Evolutionary conservation across 2,797 vertebrate species (phyloP).

Genomic region (Ctenosaura bakeri): DNA sequence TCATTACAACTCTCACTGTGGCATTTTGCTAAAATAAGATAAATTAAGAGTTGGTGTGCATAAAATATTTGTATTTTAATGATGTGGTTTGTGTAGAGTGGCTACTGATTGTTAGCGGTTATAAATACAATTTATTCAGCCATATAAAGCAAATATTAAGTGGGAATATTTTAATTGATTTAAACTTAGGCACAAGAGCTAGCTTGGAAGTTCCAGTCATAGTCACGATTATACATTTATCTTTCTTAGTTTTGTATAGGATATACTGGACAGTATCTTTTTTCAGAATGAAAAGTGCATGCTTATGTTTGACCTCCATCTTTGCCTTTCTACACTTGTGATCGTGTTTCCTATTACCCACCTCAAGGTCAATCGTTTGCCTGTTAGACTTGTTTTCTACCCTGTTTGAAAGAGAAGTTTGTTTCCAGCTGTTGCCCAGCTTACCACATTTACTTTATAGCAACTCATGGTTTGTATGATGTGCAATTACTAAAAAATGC

Average conservation of each 20-base stretch:
- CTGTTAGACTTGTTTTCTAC: slow-evolving; percentile 68
- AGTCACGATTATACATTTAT: slow-evolving; percentile 84
- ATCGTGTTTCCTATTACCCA: slow-evolving; percentile 75
- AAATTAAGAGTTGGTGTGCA: slow-evolving; percentile 68
- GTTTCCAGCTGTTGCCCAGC: slow-evolving; percentile 64
- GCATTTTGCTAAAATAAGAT: slow-evolving; percentile 55
- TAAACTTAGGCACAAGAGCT: slow-evolving; percentile 75
- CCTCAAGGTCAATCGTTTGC: slow-evolving; percentile 80
- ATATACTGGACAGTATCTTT: slow-evolving; percentile 78
- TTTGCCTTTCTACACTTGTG: slow-evolving; percentile 79
- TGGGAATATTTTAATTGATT: slow-evolving; percentile 73
- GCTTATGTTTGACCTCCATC: slow-evolving; percentile 83
- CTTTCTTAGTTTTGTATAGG: slow-evolving; percentile 81
- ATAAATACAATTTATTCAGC: slow-evolving; percentile 76
- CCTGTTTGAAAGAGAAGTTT: slow-evolving; percentile 57
- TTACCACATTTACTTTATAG: slow-evolving; percentile 61
- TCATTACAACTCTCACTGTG: slow-evolving; percentile 36
- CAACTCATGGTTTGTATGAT: slow-evolving; percentile 36
- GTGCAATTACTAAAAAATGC: slow-evolving; percentile 59
- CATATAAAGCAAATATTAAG: slow-evolving; percentile 78
- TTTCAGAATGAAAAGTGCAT: slow-evolving; percentile 83
- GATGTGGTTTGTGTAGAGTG: slow-evolving; percentile 70
- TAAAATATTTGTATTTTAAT: slow-evolving; percentile 69
- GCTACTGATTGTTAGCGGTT: slow-evolving; percentile 75
- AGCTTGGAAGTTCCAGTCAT: slow-evolving; percentile 86